Evolutionary conservation across 2,888 invertebrate species (phyloP), one percentile per base, ranked within the genome.

Genomic region (Rhingia campestris): DNA sequence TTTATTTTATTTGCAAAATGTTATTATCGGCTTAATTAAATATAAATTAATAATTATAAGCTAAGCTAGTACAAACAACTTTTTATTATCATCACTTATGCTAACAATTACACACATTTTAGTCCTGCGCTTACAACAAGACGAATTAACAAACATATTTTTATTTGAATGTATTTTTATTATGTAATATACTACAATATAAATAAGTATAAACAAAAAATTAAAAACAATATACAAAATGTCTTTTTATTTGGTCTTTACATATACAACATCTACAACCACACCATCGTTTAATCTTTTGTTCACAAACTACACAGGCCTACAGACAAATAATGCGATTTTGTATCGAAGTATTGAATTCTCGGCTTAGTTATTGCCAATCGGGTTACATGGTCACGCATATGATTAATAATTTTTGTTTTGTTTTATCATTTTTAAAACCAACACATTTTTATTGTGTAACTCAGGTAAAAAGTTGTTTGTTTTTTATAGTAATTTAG

Each of bases 41-140:
- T 32, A 43, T 45, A 30, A 22, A 22, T 22, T 22, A 22, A 56
- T 37, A 76, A 49, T 53, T 47, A 45, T 53, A 69, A 41, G 7
- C 32, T 53, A 63, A 49, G 64, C 51, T 58, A 86, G 86, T 86
- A 86, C 85, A 86, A 86, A 81, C 86, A 84, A 84, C 76, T 80
- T 80, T 86, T 84, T 77, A 81, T 69, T 49, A 67, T 58, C 12
- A 66, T 7, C 22, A 64, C 32, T 22, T 53, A 73, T 56, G 30
- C 45, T 56, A 58, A 73, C 64, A 64, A 47, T 64, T 41, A 79
- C 59, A 70, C 33, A 63, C 54, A 63, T 69, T 63, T 47, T 32
- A 14, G 22, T 41, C 64, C 47, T 53, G 30, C 33, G 4, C 56
- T 39, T 32, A 30, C 2, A 53, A 14, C 10, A 47, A 56, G 45